Percentiles rank a stretch among this genome's conserved stretches.
Conservation (phyloP, 1,140 invertebrate genomes). For the Cecropterus lyciades region DNA sequence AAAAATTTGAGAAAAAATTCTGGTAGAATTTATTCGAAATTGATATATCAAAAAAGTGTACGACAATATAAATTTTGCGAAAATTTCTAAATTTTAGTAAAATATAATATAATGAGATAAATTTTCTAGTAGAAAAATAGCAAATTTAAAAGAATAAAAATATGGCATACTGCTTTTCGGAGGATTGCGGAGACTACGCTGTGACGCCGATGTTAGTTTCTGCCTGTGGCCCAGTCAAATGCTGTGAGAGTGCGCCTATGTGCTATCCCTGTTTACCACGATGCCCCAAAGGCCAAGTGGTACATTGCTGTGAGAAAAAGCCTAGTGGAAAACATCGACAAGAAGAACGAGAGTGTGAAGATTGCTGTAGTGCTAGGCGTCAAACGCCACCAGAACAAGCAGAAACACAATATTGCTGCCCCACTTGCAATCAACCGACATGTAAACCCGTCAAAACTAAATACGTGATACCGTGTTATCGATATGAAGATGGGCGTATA, state of each 20-base stretch:
- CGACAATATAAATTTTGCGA: constrained; percentile 7
- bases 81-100: constrained; percentile 29
- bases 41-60: constrained; percentile 38
- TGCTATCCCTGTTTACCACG: constrained; percentile 58
- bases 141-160: constrained; percentile 51
- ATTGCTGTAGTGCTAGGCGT: constrained; percentile 27
- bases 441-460: constrained; percentile 68
- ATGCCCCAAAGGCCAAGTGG: constrained; percentile 52
- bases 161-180: constrained; percentile 62
- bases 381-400: constrained; percentile 7
- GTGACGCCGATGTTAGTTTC: constrained; percentile 60
- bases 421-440: constrained; percentile 45
- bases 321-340: constrained; percentile 14
- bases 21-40: constrained; percentile 37
- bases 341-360: constrained; percentile 16
- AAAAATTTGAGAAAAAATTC: too few species aligned
- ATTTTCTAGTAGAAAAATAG: constrained; percentile 48
- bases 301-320: constrained; percentile 58
- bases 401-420: constrained; percentile 40
- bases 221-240: constrained; percentile 46
- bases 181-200: constrained; percentile 58
- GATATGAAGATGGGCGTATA: constrained; percentile 77
- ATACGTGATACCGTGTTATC: constrained; percentile 75
- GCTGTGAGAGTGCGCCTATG: constrained; percentile 48
- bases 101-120: constrained; percentile 40